These are phyloP conservation scores for Numenius arquata DNA, from an alignment of 2,113 vertebrate genomes.

Conservation along the genomic window DNA sequence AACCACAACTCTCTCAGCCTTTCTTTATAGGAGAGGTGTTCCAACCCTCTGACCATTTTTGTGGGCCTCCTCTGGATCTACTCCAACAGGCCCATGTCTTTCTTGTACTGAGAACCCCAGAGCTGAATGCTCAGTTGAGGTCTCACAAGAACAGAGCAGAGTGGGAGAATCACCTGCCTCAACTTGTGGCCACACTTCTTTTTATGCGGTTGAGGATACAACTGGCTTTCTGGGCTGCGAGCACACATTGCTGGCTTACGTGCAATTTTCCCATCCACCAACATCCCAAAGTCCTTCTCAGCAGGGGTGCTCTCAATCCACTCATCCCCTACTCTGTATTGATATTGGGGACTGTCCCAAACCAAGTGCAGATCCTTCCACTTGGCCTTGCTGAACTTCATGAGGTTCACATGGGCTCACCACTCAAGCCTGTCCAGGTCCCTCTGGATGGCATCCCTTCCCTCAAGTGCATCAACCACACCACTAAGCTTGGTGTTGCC, in stretches of 20 bases:
- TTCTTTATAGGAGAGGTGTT: not conserved
- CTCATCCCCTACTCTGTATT: not conserved
- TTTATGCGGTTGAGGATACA: not conserved
- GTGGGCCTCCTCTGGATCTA: not conserved
- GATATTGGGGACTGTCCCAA: not conserved
- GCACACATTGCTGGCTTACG: accelerated
- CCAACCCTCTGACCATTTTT: not conserved
- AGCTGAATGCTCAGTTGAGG: not conserved
- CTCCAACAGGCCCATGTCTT: not conserved
- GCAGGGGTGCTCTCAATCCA: not conserved
- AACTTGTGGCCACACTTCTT: not conserved
- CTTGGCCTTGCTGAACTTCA: not conserved
- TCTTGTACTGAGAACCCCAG: not conserved
- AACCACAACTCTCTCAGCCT: too few relatives aligned
- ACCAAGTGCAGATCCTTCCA: not conserved
- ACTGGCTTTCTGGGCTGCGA: not conserved
- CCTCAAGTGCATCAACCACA: not conserved
- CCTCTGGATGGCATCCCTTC: not conserved
- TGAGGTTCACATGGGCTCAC: accelerated
- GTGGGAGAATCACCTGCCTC: not conserved
- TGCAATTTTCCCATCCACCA: not conserved
- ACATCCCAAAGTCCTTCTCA: not conserved
- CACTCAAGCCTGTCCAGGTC: too few relatives aligned
- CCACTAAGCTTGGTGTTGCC: not conserved
- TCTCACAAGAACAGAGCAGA: not conserved